These are phyloP conservation scores for Chaetorhynchus papuensis DNA, from an alignment of 2,113 vertebrate genomes.

Conservation along the genomic window DNA sequence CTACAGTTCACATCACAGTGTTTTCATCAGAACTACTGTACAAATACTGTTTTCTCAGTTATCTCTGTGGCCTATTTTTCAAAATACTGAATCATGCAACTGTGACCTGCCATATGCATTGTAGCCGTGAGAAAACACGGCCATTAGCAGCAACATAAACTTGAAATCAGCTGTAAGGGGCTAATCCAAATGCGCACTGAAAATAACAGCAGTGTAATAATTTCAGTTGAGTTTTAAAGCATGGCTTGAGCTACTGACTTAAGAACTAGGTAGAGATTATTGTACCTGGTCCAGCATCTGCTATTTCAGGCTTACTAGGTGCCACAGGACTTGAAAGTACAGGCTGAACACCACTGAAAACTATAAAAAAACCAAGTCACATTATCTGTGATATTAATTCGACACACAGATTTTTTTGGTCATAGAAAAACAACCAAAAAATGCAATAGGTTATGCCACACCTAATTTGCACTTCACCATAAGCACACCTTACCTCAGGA, in stretches of 20 bases:
- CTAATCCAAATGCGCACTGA: background rate
- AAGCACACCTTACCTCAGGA: background rate
- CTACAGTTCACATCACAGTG: background rate
- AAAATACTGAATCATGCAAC: background rate
- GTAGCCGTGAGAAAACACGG: background rate
- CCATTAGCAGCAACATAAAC: background rate
- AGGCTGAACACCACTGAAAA: constrained; percentile 15
- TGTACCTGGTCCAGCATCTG: constrained; percentile 66
- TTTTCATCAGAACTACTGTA: background rate
- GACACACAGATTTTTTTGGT: background rate
- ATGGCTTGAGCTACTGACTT: background rate
- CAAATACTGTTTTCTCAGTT: background rate
- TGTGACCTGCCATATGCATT: background rate
- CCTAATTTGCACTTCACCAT: background rate
- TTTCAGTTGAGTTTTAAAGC: background rate
- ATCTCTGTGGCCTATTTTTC: background rate
- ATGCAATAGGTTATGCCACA: background rate
- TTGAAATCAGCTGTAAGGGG: background rate
- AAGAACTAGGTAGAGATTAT: background rate
- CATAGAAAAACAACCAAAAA: background rate
- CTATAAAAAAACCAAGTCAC: constrained; percentile 37
- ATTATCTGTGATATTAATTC: background rate
- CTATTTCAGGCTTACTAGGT: constrained; percentile 50
- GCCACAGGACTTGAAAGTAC: constrained; percentile 56
- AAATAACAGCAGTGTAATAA: background rate